Conservation (phyloP, 2,797 vertebrate species). For the Pangasius larnaudii region DNA sequence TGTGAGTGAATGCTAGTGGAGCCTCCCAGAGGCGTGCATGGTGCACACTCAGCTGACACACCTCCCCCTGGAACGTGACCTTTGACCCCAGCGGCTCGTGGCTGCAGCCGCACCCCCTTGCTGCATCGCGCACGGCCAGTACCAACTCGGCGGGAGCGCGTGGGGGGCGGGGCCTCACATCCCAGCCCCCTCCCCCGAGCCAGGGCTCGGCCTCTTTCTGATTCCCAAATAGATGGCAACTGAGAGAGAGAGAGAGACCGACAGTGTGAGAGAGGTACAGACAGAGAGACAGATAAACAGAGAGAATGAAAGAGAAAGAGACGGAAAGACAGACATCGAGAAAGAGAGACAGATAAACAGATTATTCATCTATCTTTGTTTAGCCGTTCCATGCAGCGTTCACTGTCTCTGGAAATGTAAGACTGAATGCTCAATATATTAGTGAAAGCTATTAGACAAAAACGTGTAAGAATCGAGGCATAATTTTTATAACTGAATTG, state of each 20-base stretch:
- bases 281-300: neutral
- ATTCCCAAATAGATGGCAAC: constrained; percentile 96
- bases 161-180: constrained; percentile 81
- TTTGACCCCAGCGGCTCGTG: constrained; percentile 80
- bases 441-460: neutral
- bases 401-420: neutral
- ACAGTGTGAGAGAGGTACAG: neutral
- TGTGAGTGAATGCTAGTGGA: constrained; percentile 85
- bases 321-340: neutral
- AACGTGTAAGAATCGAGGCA: neutral
- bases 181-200: constrained; percentile 89
- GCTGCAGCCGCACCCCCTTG: constrained; percentile 81
- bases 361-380: neutral
- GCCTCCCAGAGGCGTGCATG: constrained; percentile 87
- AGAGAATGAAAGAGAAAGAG: neutral
- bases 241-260: constrained; percentile 50
- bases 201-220: constrained; percentile 90
- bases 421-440: neutral
- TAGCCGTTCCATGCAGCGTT: neutral
- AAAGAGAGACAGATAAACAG: neutral
- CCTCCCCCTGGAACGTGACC: constrained; percentile 87
- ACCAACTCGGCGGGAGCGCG: constrained; percentile 78
- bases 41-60: constrained; percentile 87
- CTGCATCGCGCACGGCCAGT: constrained; percentile 82
- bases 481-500: neutral